phyloP scores from a whole-genome alignment of 1,140 invertebrate genomes.

The Cyrtorhinus lividipennis region DNA sequence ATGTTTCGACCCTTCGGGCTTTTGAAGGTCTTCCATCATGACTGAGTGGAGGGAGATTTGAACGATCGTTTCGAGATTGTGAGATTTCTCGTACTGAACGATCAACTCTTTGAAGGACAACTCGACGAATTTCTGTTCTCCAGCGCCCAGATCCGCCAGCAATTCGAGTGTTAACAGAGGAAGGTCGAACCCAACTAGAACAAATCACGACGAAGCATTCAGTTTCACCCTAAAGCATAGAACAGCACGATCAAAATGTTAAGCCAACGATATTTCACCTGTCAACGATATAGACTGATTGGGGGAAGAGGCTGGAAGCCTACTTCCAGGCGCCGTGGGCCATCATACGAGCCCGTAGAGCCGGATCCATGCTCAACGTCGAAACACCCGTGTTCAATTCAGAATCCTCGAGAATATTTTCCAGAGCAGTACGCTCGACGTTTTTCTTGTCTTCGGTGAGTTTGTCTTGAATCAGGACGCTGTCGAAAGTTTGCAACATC shows the following conservation, averaged over 20 bases:
- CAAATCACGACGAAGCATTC: constrained; percentile 16
- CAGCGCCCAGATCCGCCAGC: constrained; percentile 43
- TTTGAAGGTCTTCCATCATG: constrained; percentile 74
- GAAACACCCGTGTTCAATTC: constrained; percentile 30
- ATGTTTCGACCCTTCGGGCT: constrained; percentile 57
- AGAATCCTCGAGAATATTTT: constrained; percentile 32
- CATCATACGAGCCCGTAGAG: constrained; percentile 37
- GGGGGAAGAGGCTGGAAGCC: constrained; percentile 14
- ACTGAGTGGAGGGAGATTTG: constrained; percentile 66
- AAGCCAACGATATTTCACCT: background rate
- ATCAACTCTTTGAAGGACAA: constrained; percentile 68
- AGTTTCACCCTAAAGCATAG: background rate
- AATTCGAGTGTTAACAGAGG: constrained; percentile 56
- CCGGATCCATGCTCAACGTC: constrained; percentile 42
- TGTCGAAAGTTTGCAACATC: constrained; percentile 57
- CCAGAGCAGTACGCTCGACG: constrained; percentile 9
- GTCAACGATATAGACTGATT: constrained; percentile 11
- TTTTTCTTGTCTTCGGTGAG: background rate
- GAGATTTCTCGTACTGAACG: constrained; percentile 52
- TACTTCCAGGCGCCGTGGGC: constrained; percentile 19
- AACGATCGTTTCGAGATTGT: constrained; percentile 48
- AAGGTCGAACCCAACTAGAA: constrained; percentile 51
- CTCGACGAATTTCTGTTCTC: constrained; percentile 57
- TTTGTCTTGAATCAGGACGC: constrained; percentile 26
- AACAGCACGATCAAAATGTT: background rate